Percentiles rank a stretch among this genome's conserved stretches.
Evolutionary conservation across 2,113 vertebrate genomes (phyloP).

Genomic region (Arizona elegans): DNA sequence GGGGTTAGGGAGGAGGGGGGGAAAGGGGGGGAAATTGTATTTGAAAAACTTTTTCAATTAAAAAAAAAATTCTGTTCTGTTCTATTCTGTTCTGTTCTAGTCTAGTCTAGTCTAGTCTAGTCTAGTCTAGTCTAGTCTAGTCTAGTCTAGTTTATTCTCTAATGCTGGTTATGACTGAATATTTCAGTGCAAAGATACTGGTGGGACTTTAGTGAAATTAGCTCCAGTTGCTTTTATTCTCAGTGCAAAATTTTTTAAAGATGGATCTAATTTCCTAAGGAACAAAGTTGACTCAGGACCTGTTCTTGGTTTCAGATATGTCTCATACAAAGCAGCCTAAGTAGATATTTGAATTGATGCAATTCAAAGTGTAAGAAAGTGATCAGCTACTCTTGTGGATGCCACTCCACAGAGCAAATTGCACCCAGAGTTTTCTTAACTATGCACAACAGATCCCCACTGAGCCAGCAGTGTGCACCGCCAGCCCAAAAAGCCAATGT

Average conservation of each 20-base stretch:
- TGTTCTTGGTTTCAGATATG: background rate
- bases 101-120: too few relatives aligned
- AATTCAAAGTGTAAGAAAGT: background rate
- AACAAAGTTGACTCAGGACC: background rate
- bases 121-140: too few relatives aligned
- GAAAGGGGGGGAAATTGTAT: too few relatives aligned
- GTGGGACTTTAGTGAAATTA: rapidly evolving
- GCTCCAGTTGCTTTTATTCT: background rate
- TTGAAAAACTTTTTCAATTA: too few relatives aligned
- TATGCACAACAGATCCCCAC: background rate
- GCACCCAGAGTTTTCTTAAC: background rate
- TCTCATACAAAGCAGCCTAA: background rate
- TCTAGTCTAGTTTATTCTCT: background rate
- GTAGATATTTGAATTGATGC: background rate
- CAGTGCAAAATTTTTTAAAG: background rate
- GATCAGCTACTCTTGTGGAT: background rate
- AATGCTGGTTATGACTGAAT: background rate
- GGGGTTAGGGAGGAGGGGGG: too few relatives aligned
- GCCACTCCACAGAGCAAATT: background rate
- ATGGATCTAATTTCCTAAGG: background rate
- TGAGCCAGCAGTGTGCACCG: too few relatives aligned
- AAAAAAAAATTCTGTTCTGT: too few relatives aligned
- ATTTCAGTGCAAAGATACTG: conserved; percentile 6
- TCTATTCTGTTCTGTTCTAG: too few relatives aligned
- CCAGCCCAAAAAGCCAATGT: too few relatives aligned